These are phyloP conservation scores for Cataglyphis livida DNA, from an alignment of 2,888 invertebrate genomes.

Conservation along the genomic window DNA sequence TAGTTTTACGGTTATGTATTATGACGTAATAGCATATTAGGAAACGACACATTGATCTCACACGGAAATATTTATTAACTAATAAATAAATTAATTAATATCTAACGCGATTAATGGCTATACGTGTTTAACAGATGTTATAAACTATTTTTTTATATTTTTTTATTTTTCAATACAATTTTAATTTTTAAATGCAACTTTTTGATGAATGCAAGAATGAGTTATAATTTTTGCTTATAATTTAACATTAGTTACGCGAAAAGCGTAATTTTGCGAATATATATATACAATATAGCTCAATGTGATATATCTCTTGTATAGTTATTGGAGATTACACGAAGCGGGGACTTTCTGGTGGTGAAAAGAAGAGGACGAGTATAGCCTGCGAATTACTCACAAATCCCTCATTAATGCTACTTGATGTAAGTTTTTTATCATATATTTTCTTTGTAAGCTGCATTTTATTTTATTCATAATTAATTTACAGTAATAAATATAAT, in stretches of 20 bases:
- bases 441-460: background rate
- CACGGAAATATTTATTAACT: background rate
- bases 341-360: slow-evolving; percentile 93
- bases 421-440: slow-evolving; percentile 87
- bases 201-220: background rate
- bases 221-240: background rate
- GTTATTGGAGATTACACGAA: slow-evolving; percentile 92
- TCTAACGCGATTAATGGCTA: background rate
- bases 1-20: background rate
- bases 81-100: too few species aligned
- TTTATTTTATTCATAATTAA: background rate
- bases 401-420: slow-evolving; percentile 92
- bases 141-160: background rate
- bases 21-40: background rate
- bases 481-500: background rate
- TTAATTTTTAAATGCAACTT: background rate
- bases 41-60: background rate
- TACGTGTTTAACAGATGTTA: background rate
- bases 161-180: background rate
- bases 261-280: background rate
- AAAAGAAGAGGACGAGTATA: slow-evolving; percentile 93
- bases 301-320: slow-evolving; percentile 75
- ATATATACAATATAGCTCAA: background rate
- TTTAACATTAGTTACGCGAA: background rate
- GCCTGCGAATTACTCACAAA: slow-evolving; percentile 94